Base-by-base conservation (phyloP, 30 jellyfish, hydroid and myxozoan species). In the Hydractinia symbiolongicarpus region DNA sequence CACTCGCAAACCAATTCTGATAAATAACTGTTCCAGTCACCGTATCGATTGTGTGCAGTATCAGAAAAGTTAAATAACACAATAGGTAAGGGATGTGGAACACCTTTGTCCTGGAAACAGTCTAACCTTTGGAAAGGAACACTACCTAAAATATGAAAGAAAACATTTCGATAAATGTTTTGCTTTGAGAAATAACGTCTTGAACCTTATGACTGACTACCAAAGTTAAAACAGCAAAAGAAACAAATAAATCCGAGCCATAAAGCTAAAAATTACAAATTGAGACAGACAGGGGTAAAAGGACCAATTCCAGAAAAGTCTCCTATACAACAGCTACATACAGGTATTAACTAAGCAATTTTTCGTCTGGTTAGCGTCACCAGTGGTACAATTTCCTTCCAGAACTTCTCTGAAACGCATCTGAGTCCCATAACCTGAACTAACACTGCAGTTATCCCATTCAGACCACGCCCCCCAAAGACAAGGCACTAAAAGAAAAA, bases 1-100 rank as follows among this genome's bases (percentile, higher is more conserved):
- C 97, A 90, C 61, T 90, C 49, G 81, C 97, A 90, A 15, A 90
- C 85, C 75, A 90, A 56, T 61, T 90, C 95, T 11, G 95, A 87
- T 9, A 90, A 84, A 79, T 84, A 90, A 67, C 76, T 88, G 30
- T 90, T 90, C 97, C 97, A 90, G 60, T 77, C 85, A 60, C 6
- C 21, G 76, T 77, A 77, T 54, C 76, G 78, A 14, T 55, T 77
- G 4, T 57, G 78, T 7, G 85, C 85, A 10, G 17, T 84, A 51
- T 85, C 97, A 1, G 85, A 77, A 72, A 84, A 84, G 67, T 84
- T 85, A 86, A 90, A 90, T 56, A 90, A 83, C 88, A 90, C 89
- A 54, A 77, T 89, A 30, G 97, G 90, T 11, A 81, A 53, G 30
- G 93, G 90, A 17, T 88, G 78, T 13, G 69, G 14, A 30, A 81